A percentile compares a stretch with the other conserved stretches of the same genome.
These are phyloP conservation scores for Odontocolon sp. DNA, from an alignment of 2,888 invertebrate genomes.

Conservation along the genomic window DNA sequence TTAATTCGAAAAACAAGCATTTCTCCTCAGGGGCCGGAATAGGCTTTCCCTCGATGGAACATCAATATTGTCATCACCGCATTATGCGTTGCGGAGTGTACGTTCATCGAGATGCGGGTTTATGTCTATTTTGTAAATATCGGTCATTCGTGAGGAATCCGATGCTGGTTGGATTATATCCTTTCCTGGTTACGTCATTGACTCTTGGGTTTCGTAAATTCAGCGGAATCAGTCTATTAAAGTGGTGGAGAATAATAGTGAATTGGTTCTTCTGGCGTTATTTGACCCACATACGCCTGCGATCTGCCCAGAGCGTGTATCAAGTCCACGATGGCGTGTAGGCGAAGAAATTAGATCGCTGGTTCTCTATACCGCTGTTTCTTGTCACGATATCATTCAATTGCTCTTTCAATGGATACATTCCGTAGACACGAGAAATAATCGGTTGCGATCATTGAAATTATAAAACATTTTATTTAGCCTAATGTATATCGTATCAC, in stretches of 20 bases:
- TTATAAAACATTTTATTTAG: neutral
- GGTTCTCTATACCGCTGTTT: neutral
- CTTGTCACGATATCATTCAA: conserved; percentile 30
- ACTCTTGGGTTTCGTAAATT: conserved; percentile 53
- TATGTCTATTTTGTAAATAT: neutral
- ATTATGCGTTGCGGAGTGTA: conserved; percentile 1
- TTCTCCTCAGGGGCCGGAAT: neutral
- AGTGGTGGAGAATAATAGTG: conserved; percentile 39
- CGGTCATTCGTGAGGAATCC: neutral
- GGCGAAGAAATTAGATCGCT: conserved; percentile 42
- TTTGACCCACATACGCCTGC: conserved; percentile 47
- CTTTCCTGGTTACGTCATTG: conserved; percentile 28
- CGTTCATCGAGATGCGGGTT: neutral
- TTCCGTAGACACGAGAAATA: conserved; percentile 9
- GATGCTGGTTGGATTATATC: neutral
- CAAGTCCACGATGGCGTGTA: conserved; percentile 28
- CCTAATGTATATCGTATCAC: neutral
- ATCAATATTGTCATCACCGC: conserved; percentile 22
- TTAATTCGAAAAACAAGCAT: conserved; percentile 47
- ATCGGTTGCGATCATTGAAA: conserved; percentile 13
- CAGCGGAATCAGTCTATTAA: conserved; percentile 51
- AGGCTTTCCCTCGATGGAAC: conserved; percentile 11
- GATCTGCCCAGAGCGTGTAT: conserved; percentile 21
- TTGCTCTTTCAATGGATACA: conserved; percentile 23
- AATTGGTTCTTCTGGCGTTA: conserved; percentile 27